Conservation (phyloP, 2,113 vertebrate genomes). For the Gobio gobio region DNA sequence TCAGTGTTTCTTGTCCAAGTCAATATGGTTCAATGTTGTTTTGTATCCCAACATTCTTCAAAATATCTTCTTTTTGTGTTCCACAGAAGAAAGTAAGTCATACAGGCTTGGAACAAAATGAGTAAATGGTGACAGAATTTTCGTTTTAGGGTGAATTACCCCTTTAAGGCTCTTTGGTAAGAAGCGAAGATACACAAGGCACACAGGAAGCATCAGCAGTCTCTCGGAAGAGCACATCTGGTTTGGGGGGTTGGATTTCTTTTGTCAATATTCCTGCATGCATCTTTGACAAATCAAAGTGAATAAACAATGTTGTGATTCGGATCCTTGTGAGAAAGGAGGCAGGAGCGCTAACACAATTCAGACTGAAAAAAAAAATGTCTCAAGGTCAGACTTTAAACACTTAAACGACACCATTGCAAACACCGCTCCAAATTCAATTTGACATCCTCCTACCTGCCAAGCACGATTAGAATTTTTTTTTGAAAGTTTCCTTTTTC, state of each 20-base stretch:
- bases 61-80: conserved; percentile 3
- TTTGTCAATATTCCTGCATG: conserved; percentile 80
- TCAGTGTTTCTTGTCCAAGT: too few relatives aligned
- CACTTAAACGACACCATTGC: conserved; percentile 74
- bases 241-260: conserved; percentile 64
- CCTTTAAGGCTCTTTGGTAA: conserved; percentile 20
- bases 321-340: conserved; percentile 74
- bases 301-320: conserved; percentile 83
- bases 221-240: conserved; percentile 53
- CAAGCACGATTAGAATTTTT: conserved; percentile 65
- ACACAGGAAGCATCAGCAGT: conserved; percentile 56
- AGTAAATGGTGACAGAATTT: neutral
- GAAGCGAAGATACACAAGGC: conserved; percentile 31
- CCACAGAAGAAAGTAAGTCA: neutral
- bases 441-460: conserved; percentile 71
- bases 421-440: conserved; percentile 70
- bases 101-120: neutral
- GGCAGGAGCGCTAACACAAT: conserved; percentile 74
- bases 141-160: neutral
- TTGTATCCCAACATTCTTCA: neutral
- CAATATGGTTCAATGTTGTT: neutral
- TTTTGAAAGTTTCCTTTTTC: conserved; percentile 68
- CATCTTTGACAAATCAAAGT: conserved; percentile 83
- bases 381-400: conserved; percentile 82
- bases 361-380: conserved; percentile 73